Base-by-base conservation (phyloP, 2,888 invertebrate genomes). In the Amphiduros pacificus region DNA sequence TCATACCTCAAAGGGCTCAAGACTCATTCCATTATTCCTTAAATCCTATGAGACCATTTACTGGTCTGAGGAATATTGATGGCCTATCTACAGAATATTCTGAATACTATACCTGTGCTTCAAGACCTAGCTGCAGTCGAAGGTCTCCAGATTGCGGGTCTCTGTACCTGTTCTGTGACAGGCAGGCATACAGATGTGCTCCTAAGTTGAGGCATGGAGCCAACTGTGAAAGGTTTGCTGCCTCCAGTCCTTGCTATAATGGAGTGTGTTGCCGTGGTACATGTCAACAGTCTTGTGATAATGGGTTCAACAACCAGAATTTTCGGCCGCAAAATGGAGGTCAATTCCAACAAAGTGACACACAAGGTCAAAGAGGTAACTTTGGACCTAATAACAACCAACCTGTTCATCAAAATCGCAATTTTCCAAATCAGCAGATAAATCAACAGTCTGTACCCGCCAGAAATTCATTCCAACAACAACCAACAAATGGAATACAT, bases 41-140 rank as follows among this genome's bases (percentile, higher is more conserved):
- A 17, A 6, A 31, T 29, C 29, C 55, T 22, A 59, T 63, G 63
- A 17, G 36, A 14, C 63, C 63, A n/a, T 63, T 63, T 27, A 6
- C 5, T 14, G 40, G 29, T 22, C 22, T 59, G 20, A 27, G 11
- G 22, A 60, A 59, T 40, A 36, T 26, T 17, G 36, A 54, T 14
- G 63, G 63, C 9, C 50, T 60, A 27, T 55, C 58, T 41, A 27
- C 50, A 36, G 49, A 61, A 22, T 63, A 61, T 55, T 61, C 61
- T 6, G 31, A 31, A 9, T 49, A 55, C 48, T 63, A 65, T 55
- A 26, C 27, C 11, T 65, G 61, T 49, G 53, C 52, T 1, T 55
- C 56, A 51, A 51, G 51, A 11, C 51, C 51, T 17, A 22, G 17
- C 26, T 51, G 51, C 24, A 14, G 17, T 24, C 14, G 17, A 51